Evolutionary conservation across 1,140 invertebrate species (phyloP).

Genomic region (Aphis craccivora): DNA sequence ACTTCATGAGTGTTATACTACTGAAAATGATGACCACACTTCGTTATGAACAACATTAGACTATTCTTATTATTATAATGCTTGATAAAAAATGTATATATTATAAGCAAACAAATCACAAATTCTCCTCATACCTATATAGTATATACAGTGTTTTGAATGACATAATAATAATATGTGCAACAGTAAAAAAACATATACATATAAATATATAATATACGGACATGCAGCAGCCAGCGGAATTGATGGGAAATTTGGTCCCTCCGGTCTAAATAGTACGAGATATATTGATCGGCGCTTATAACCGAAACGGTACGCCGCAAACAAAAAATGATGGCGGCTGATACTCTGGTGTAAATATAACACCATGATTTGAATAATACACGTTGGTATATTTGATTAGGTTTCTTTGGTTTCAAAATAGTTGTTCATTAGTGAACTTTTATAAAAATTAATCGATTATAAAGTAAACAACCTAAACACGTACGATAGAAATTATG

Average conservation of each 20-base stretch:
- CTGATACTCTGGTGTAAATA: neutral
- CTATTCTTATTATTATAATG: no score
- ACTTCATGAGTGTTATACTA: neutral
- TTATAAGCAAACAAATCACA: conserved; percentile 1
- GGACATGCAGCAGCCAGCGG: neutral
- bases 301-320: neutral
- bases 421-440: neutral
- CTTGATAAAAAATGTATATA: neutral
- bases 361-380: neutral
- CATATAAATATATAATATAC: neutral
- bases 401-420: neutral
- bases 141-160: neutral
- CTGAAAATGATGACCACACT: neutral
- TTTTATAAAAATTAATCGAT: conserved; percentile 27
- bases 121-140: neutral
- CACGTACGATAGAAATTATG: neutral
- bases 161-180: neutral
- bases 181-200: neutral
- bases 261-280: neutral
- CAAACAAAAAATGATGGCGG: conserved; percentile 2
- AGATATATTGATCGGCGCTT: conserved; percentile 25
- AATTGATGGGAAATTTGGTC: conserved; percentile 36
- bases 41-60: neutral
- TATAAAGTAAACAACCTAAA: neutral
- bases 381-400: neutral